phyloP scores from a whole-genome alignment of 1,140 invertebrate genomes.

The Hylaeus volcanicus region DNA sequence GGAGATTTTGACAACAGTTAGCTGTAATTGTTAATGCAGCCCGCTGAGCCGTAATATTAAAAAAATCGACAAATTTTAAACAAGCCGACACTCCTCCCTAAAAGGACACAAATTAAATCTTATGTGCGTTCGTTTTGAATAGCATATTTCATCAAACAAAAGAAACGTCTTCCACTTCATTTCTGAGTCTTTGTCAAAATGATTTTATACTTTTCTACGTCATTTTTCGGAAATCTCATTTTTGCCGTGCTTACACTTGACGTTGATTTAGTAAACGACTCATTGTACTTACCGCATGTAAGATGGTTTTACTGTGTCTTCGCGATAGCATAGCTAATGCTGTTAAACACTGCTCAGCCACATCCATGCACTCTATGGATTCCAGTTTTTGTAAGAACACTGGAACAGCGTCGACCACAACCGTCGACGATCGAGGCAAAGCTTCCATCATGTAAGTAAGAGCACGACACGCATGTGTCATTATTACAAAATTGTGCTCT shows the following conservation, averaged over 20 bases:
- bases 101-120: conserved; percentile 61
- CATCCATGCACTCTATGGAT: conserved; percentile 99
- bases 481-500: conserved; percentile 99
- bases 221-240: no score
- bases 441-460: conserved; percentile 99
- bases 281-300: conserved; percentile 89
- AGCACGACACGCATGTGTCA: conserved; percentile 99
- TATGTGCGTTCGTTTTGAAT: not conserved
- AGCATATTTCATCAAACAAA: no score
- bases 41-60: conserved; percentile 97
- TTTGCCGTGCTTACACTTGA: no score
- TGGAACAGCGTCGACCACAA: conserved; percentile 98
- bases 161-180: no score
- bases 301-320: conserved; percentile 97
- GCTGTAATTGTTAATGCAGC: conserved; percentile 97
- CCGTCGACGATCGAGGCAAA: conserved; percentile 95
- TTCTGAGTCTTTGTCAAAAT: no score
- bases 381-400: conserved; percentile 97
- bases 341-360: conserved; percentile 97
- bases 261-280: no score
- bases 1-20: conserved; percentile 97
- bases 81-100: conserved; percentile 96
- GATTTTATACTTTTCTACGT: no score
- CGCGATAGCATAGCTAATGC: conserved; percentile 97
- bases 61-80: conserved; percentile 98